phyloP scores from a whole-genome alignment of 92 coral and sea anemone genomes.

The Porites rus region DNA sequence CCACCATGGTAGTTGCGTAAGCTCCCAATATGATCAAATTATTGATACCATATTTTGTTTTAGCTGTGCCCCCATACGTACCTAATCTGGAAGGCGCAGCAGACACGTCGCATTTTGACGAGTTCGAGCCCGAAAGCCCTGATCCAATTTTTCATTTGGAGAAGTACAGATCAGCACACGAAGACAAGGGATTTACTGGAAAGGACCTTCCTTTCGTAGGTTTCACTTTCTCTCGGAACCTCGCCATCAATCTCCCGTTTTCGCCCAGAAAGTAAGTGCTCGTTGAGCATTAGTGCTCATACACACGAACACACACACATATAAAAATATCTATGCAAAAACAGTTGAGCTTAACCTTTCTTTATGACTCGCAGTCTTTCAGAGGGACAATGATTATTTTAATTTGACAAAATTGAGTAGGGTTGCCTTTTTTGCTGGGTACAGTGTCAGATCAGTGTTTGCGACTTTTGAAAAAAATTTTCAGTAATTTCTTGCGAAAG shows the following conservation, averaged over 20 bases:
- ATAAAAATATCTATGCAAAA: no score
- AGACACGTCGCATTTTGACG: slow-evolving; percentile 97
- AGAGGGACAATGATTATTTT: not conserved
- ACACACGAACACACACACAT: no score
- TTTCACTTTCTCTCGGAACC: slow-evolving; percentile 83
- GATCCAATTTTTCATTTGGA: slow-evolving; percentile 63
- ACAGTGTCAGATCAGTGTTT: no score
- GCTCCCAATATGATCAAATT: no score
- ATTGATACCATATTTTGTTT: not conserved
- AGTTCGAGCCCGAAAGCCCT: slow-evolving; percentile 93
- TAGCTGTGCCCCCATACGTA: slow-evolving; percentile 96
- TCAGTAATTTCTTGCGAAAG: no score
- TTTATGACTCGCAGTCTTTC: not conserved
- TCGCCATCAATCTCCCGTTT: slow-evolving; percentile 50
- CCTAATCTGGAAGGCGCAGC: slow-evolving; percentile 97
- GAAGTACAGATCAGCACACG: slow-evolving; percentile 61
- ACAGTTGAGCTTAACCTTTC: no score
- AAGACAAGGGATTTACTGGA: slow-evolving; percentile 83
- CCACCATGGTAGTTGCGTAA: no score
- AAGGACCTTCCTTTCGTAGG: slow-evolving; percentile 95
- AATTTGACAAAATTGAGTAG: not conserved
- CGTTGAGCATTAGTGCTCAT: no score
- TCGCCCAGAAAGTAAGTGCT: slow-evolving; percentile 78
- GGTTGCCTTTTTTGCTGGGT: not conserved
- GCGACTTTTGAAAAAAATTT: no score